A percentile compares a stretch with the other conserved stretches of the same genome.
These are phyloP conservation scores for Sprattus sprattus DNA, from an alignment of 2,113 vertebrate genomes.

Conservation along the genomic window DNA sequence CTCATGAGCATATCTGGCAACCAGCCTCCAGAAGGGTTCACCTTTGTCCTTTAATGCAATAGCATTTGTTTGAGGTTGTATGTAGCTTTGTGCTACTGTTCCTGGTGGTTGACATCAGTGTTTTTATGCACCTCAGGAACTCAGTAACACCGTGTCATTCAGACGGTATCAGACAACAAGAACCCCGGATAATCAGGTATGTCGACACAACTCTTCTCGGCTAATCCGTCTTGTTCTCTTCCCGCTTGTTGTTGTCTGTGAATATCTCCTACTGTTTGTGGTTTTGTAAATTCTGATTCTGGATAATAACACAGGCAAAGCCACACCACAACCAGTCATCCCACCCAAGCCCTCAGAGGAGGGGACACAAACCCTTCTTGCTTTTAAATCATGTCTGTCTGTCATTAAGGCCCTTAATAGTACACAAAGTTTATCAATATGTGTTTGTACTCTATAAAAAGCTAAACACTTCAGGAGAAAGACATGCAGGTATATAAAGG, in stretches of 20 bases:
- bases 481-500: not conserved
- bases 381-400: not conserved
- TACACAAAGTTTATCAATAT: not conserved
- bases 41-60: not conserved
- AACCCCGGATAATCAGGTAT: slow-evolving; percentile 31
- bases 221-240: not conserved
- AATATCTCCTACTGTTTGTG: not conserved
- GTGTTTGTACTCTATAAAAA: not conserved
- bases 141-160: not conserved
- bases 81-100: not conserved
- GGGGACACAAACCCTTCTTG: not conserved
- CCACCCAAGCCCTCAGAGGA: not conserved
- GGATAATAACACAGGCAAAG: not conserved
- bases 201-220: not conserved
- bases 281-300: not conserved
- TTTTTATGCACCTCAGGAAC: slow-evolving; percentile 45
- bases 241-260: not conserved
- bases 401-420: not conserved
- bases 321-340: not conserved
- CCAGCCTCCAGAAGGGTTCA: not conserved
- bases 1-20: not conserved
- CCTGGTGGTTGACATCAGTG: not conserved
- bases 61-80: not conserved
- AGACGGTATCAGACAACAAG: slow-evolving; percentile 23
- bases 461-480: not conserved